Base-by-base conservation (phyloP, 2,113 vertebrate species). In the Alouatta palliata region DNA sequence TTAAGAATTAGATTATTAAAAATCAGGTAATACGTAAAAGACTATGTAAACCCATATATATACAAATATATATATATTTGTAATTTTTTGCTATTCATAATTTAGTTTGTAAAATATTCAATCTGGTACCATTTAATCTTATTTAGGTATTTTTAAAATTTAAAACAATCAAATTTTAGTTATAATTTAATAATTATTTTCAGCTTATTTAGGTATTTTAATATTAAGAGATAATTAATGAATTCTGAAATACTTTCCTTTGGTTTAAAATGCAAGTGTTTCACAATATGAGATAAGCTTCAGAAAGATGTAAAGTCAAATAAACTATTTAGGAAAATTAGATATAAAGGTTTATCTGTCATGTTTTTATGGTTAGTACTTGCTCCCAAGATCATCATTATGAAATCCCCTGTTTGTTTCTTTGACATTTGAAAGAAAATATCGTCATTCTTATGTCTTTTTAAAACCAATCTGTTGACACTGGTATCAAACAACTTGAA, bases 401-500 rank as follows among this genome's bases (percentile, higher is more conserved):
- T 82, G 93, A 98, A 98, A 96, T 97, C 88, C 95, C 94, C 35
- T 94, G 83, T 91, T 98, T 96, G 97, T 97, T 96, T 95, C 87
- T 94, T 95, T 99, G 98, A 98, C 98, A 98, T 98, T 94, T 98
- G 94, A 97, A 98, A 98, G 98, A 98, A 98, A 98, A 98, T 96
- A 98, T 98, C 97, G 80, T 98, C 98, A 97, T 97, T 95, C 97
- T 90, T 97, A 96, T 97, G 98, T 98, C 96, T 98, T 95, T 98
- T 97, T 66, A 81, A 92, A 97, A 96, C 90, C 94, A 98, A 98
- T 98, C 98, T 99, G 98, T 98, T 91, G 97, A 98, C 97, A 98
- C 98, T 97, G 98, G 98, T 98, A 99, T 98, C 98, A 98, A 98
- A 99, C 98, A 98, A 98, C 95, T 98, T 98, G 98, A 98, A 98